Evolutionary conservation across 1,140 invertebrate genomes (phyloP), one percentile per base, ranked within the genome.

Genomic region (Glossosoma conforme): DNA sequence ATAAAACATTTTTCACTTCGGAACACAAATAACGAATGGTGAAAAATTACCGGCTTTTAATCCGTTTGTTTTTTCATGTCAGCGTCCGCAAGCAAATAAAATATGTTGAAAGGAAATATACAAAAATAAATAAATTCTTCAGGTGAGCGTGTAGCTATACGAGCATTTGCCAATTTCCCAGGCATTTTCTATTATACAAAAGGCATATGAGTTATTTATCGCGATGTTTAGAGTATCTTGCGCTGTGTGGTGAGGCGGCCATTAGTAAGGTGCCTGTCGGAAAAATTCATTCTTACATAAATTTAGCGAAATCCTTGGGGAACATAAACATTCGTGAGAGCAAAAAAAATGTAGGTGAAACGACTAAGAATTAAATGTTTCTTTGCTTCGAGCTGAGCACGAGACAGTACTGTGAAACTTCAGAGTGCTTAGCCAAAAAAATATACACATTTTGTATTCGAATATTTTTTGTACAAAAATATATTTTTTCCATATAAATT

Each of bases 301-400:
- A 55, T 55, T 40, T 24, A 32, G 13, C 20, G 4, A 30, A 40
- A 49, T 45, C 46, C 33, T 18, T 33, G 46, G 44, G 50, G 45
- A 40, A 45, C 50, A 47, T 55, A 50, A 50, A 50, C 53, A 55
- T 52, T 52, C 30, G 40, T n/a, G n/a, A n/a, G n/a, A n/a, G n/a
- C n/a, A n/a, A n/a, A n/a, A n/a, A n/a, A n/a, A n/a, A n/a, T n/a
- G n/a, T n/a, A n/a, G n/a, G n/a, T n/a, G n/a, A n/a, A n/a, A n/a
- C n/a, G n/a, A n/a, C n/a, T n/a, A n/a, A n/a, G n/a, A n/a, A n/a
- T n/a, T n/a, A n/a, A n/a, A n/a, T n/a, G n/a, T n/a, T n/a, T n/a
- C n/a, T n/a, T n/a, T n/a, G n/a, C n/a, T n/a, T n/a, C n/a, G n/a
- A n/a, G n/a, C n/a, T n/a, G n/a, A n/a, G n/a, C n/a, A n/a, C n/a